These are phyloP conservation scores for Cathartes aura DNA, from an alignment of 2,113 vertebrate genomes.

Conservation along the genomic window DNA sequence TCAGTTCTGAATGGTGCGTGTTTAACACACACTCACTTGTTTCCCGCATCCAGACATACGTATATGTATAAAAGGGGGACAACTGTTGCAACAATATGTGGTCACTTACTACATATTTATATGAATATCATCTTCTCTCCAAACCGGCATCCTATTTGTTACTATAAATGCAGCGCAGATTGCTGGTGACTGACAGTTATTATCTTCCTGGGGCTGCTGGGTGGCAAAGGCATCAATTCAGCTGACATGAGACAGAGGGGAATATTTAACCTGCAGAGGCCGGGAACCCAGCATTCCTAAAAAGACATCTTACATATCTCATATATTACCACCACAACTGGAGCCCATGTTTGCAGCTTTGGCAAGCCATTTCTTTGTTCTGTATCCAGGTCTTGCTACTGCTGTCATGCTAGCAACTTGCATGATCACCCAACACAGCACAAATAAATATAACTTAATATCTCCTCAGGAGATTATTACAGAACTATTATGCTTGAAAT, in stretches of 20 bases:
- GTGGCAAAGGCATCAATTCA: slow-evolving; percentile 22
- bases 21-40: not conserved
- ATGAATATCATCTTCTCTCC: not conserved
- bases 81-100: not conserved
- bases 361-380: not conserved
- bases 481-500: not conserved
- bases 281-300: not conserved
- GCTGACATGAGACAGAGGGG: not conserved
- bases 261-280: not conserved
- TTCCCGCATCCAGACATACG: fast-evolving
- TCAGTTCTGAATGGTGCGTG: not conserved
- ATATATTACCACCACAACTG: not conserved
- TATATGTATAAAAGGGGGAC: not conserved
- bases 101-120: not conserved
- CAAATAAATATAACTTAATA: slow-evolving; percentile 17
- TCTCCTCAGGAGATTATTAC: not conserved
- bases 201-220: not conserved
- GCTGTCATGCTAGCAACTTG: not conserved
- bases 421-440: not conserved
- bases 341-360: not conserved
- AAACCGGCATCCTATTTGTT: not conserved
- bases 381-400: not conserved
- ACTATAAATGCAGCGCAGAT: not conserved
- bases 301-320: not conserved
- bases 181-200: slow-evolving; percentile 13